Base-by-base conservation (phyloP, 2,888 invertebrate species). In the Sarcophaga subvicina region DNA sequence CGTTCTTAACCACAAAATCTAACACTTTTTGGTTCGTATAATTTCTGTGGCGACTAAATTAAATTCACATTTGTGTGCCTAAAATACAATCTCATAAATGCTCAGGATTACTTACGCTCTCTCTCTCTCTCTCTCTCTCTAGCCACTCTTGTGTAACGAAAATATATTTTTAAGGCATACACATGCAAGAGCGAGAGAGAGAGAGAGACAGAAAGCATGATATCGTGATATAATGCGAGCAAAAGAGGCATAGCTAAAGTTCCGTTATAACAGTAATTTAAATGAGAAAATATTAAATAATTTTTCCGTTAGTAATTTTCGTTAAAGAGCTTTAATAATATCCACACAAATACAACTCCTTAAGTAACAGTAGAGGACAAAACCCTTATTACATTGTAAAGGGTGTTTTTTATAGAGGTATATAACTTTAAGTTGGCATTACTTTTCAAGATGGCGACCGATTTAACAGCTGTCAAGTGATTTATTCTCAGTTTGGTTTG, bases 11-110 rank as follows among this genome's bases (percentile, higher is more conserved):
- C 47, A 78, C 62, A 78, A 77, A 66, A 80, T 71, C 59, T 64
- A 69, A 63, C 78, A 71, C 80, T 83, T 69, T 17, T 59, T 2
- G 37, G 45, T 59, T 45, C 45, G 20, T 80, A 8, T 37, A 37
- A 85, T 88, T 77, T 22, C 85, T 84, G 63, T 84, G 67, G 89
- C 87, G 89, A 91, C 91, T 91, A 91, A 92, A 92, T 92, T 91
- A 92, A 92, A 91, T 91, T 91, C 92, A 69, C 87, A 89, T 89
- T 59, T 88, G 37, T 89, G 80, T 83, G 89, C 25, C 59, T 45
- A 60, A 12, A 60, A 80, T 77, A 86, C 49, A 82, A 75, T 88
- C 79, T 75, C 83, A 88, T 88, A 85, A 87, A 85, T 86, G 86
- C 86, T 45, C 84, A 10, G 87, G 88, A 89, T 88, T 89, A 89